These are phyloP conservation scores for Adoxophyes honmai DNA, from an alignment of 1,140 invertebrate species.

Conservation along the genomic window DNA sequence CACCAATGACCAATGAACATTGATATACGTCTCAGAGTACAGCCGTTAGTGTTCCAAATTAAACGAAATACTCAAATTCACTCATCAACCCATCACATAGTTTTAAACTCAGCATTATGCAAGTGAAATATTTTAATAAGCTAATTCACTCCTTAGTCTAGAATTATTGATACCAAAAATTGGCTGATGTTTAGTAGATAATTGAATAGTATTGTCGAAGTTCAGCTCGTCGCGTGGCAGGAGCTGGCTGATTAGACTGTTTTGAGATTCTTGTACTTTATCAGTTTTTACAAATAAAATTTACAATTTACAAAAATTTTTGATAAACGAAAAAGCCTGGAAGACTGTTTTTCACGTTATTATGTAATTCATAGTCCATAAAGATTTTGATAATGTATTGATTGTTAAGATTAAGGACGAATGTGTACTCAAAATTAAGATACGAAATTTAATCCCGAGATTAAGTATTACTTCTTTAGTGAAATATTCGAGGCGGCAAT, in stretches of 20 bases:
- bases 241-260: slow-evolving; percentile 39
- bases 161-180: slow-evolving; percentile 50
- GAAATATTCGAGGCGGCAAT: neutral
- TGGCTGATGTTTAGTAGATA: slow-evolving; percentile 43
- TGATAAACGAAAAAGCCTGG: slow-evolving; percentile 62
- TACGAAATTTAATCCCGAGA: slow-evolving; percentile 21
- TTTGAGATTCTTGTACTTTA: slow-evolving; percentile 57
- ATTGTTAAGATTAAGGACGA: slow-evolving; percentile 55
- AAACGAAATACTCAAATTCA: neutral
- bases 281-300: slow-evolving; percentile 55
- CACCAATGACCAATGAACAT: too few species aligned
- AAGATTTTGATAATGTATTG: slow-evolving; percentile 69
- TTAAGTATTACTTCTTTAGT: slow-evolving; percentile 7
- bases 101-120: neutral
- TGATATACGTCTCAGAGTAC: neutral
- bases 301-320: slow-evolving; percentile 74
- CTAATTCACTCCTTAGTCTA: slow-evolving; percentile 19
- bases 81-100: neutral
- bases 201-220: slow-evolving; percentile 30
- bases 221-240: slow-evolving; percentile 16
- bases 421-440: slow-evolving; percentile 33
- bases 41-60: neutral
- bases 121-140: slow-evolving; percentile 12
- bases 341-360: slow-evolving; percentile 73
- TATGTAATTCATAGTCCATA: slow-evolving; percentile 67